Evolutionary conservation across 1,140 invertebrate genomes (phyloP).

Genomic region (Apis florea): DNA sequence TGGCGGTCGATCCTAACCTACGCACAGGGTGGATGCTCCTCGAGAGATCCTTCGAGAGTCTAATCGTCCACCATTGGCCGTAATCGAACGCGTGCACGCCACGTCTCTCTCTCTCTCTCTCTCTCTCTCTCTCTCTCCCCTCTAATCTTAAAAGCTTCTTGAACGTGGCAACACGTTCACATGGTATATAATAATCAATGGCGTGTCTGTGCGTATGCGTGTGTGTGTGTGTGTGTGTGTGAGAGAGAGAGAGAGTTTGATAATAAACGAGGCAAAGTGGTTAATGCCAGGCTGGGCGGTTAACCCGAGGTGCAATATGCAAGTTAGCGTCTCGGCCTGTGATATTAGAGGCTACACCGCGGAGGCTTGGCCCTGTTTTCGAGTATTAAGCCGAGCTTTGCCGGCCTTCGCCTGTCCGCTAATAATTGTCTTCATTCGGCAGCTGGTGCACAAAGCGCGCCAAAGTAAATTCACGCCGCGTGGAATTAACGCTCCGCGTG

Average conservation of each 20-base stretch:
- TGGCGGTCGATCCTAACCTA: neutral
- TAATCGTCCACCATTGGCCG: constrained; percentile 50
- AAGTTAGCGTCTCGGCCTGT: constrained; percentile 50
- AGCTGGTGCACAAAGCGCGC: constrained; percentile 35
- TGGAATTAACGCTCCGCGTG: constrained; percentile 24
- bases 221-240: too few species aligned
- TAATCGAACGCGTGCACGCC: constrained; percentile 44
- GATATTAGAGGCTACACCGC: constrained; percentile 44
- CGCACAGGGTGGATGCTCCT: neutral
- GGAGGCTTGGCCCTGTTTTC: constrained; percentile 25
- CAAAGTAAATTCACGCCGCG: constrained; percentile 25
- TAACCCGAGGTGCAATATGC: constrained; percentile 52
- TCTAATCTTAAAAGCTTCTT: too few species aligned
- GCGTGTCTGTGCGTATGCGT: too few species aligned
- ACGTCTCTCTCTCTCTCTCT: neutral
- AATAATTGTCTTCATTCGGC: constrained; percentile 51
- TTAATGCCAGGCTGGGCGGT: constrained; percentile 55
- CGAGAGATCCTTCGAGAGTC: constrained; percentile 13
- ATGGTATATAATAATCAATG: constrained; percentile 57
- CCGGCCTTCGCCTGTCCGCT: constrained; percentile 26
- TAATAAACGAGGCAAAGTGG: constrained; percentile 64
- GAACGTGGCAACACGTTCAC: constrained; percentile 40
- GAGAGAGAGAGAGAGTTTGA: neutral
- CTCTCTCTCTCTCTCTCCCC: too few species aligned
- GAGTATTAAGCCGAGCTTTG: constrained; percentile 38